phyloP scores from a whole-genome alignment of 2,888 invertebrate genomes.

The Magallana nippona region DNA sequence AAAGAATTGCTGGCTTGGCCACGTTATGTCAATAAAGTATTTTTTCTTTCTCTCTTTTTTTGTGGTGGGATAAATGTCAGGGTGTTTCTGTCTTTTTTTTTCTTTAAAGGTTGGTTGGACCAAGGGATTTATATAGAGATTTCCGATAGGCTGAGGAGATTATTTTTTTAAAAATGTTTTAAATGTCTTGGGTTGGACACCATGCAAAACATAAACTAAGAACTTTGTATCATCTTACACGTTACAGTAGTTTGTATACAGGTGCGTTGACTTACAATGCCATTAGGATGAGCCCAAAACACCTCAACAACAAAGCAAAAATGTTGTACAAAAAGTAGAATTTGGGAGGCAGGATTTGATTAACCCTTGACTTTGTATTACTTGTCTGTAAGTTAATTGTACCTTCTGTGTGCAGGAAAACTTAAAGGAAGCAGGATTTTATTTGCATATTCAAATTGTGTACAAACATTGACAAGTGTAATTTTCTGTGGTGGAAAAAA shows the following conservation, averaged over 20 bases:
- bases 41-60: not conserved
- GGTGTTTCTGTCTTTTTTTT: not conserved
- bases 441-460: too few species aligned
- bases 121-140: too few species aligned
- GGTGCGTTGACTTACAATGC: not conserved
- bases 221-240: slow-evolving; percentile 16
- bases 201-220: not conserved
- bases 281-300: not conserved
- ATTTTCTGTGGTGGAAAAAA: too few species aligned
- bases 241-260: not conserved
- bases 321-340: not conserved
- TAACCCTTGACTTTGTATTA: too few species aligned
- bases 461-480: too few species aligned
- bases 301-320: not conserved
- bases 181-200: not conserved
- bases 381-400: too few species aligned
- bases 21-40: not conserved
- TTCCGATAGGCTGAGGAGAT: not conserved
- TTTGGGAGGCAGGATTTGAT: too few species aligned
- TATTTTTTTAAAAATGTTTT: not conserved
- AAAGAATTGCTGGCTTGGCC: not conserved
- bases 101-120: not conserved
- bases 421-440: too few species aligned
- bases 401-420: too few species aligned
- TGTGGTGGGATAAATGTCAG: not conserved